Evolutionary conservation across 2,797 vertebrate species (phyloP), one percentile per base, ranked within the genome.

Genomic region (Chrysolophus pictus): DNA sequence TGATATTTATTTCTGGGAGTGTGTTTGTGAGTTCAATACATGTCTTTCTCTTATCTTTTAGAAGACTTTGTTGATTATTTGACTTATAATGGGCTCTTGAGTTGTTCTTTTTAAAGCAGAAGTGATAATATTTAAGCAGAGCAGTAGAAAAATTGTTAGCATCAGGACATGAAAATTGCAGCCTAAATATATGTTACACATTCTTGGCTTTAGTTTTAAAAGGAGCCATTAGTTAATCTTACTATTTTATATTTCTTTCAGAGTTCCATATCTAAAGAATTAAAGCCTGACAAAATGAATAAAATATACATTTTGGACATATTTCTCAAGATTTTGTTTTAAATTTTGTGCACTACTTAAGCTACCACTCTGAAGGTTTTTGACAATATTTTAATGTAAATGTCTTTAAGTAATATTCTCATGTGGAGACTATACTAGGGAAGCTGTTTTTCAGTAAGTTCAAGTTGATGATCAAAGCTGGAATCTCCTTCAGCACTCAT

Each of bases 371-470:
- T 11, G 12, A 51, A 70, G 46, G 24, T n/a, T 76, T 31, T 70
- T 42, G 31, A 60, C 46, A 69, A 39, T 67, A 5, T 6, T 51
- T 58, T 33, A 33, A 23, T 58, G 21, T 58, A 33, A 33, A 58
- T 33, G 55, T n/a, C 56, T 58, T 58, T 58, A 33, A 58, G n/a
- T 33, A 58, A 65, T 53, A 69, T 33, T 49, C 9, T 84, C 42
- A 23, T 6, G 14, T 14, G 44, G 49, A 75, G 29, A 29, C 5
- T 19, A 11, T 63, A 33, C 28, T 42, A 60, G 49, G 74, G 64
- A 56, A 47, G 35, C 5, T 11, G 8, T 41, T 74, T 62, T 42
- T 73, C 10, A 2, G 56, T 39, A 18, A 0, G 0, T 56, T 84
- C 44, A 2, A 58, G 15, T 44, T 41, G 60, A 19, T 76, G 47